A percentile compares a stretch with the other conserved stretches of the same genome.
phyloP scores from a whole-genome alignment of 2,797 vertebrate species.

The Molothrus aeneus region DNA sequence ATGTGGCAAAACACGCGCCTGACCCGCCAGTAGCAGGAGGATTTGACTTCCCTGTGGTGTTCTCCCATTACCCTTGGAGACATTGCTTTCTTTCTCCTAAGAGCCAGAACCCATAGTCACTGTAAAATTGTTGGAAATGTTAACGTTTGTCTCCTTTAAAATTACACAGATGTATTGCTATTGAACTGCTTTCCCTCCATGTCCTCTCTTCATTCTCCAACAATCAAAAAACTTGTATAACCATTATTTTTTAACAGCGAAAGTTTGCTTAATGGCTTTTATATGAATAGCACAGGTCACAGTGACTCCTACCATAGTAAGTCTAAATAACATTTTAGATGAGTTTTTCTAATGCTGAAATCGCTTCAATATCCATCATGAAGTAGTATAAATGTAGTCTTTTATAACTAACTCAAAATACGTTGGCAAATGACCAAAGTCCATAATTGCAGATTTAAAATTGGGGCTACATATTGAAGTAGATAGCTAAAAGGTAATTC shows the following conservation, averaged over 20 bases:
- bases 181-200: not conserved
- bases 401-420: conserved; percentile 1
- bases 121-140: not conserved
- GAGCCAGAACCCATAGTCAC: not conserved
- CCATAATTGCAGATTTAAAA: not conserved
- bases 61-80: not conserved
- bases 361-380: not conserved
- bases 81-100: not conserved
- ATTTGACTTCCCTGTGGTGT: not conserved
- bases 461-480: not conserved
- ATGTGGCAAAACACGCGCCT: not conserved
- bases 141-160: not conserved
- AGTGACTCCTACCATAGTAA: not conserved
- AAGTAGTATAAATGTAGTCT: not conserved
- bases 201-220: not conserved
- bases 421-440: not conserved
- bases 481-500: not conserved
- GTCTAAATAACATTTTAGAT: not conserved
- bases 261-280: not conserved
- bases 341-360: conserved; percentile 7
- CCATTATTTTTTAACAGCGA: not conserved
- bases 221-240: not conserved
- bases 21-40: not conserved
- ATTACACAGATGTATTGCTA: not conserved
- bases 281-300: not conserved